A percentile compares a stretch with the other conserved stretches of the same genome.
Conservation (phyloP, 2,797 vertebrate species). For the Tapera naevia region DNA sequence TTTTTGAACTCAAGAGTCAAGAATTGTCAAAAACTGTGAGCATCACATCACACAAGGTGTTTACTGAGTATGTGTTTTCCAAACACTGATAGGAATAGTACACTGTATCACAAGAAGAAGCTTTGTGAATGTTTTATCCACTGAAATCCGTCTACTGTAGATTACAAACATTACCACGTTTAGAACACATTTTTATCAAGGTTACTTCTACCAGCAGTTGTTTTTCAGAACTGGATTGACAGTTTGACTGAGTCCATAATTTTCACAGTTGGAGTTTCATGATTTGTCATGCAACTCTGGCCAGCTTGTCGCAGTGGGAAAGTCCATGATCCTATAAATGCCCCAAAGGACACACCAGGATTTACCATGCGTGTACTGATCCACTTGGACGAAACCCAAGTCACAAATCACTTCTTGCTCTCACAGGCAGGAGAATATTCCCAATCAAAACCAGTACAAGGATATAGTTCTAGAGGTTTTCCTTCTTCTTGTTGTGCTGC, state of each 20-base stretch:
- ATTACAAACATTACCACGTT: slow-evolving; percentile 57
- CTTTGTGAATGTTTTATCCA: slow-evolving; percentile 4
- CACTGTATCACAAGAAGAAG: background rate
- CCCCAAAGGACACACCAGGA: slow-evolving; percentile 46
- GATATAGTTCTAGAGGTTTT: background rate
- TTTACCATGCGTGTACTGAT: slow-evolving; percentile 58
- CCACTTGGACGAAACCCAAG: slow-evolving; percentile 37
- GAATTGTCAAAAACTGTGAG: background rate
- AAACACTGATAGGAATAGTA: background rate
- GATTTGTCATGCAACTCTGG: slow-evolving; percentile 71
- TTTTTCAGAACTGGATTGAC: slow-evolving; percentile 73
- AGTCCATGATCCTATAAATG: slow-evolving; percentile 46
- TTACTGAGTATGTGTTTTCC: background rate
- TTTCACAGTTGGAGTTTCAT: slow-evolving; percentile 75
- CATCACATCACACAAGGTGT: background rate
- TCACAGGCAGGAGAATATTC: slow-evolving; percentile 5
- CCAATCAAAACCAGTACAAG: background rate
- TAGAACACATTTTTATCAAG: slow-evolving; percentile 66
- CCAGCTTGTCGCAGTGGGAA: slow-evolving; percentile 57
- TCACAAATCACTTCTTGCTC: slow-evolving; percentile 31
- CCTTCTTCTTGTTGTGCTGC: background rate
- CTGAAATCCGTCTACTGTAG: slow-evolving; percentile 46
- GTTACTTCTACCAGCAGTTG: slow-evolving; percentile 66
- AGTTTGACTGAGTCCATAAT: slow-evolving; percentile 70
- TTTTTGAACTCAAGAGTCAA: background rate